Evolutionary conservation across 2,113 vertebrate genomes (phyloP).

Genomic region (Parus major): DNA sequence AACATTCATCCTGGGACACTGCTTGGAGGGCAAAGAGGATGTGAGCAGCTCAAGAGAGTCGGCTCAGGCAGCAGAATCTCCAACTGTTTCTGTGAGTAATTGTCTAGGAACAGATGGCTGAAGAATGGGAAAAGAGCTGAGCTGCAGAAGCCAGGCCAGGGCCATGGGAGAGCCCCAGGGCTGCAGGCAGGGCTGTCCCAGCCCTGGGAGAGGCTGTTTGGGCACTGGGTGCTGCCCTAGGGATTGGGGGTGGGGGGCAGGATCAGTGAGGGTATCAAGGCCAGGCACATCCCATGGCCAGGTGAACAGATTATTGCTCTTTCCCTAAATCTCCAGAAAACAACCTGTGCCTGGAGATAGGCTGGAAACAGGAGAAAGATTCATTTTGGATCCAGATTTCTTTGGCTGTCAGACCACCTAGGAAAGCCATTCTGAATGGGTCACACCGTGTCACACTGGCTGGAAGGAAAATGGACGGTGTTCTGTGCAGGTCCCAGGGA

Average conservation of each 20-base stretch:
- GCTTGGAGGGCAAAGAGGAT: background rate
- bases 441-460: background rate
- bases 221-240: rapidly evolving
- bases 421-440: background rate
- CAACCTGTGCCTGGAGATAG: background rate
- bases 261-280: background rate
- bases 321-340: background rate
- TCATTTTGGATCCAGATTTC: too few relatives aligned
- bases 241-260: background rate
- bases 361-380: background rate
- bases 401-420: background rate
- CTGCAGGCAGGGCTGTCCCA: background rate
- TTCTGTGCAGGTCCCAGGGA: background rate
- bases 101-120: background rate
- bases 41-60: background rate
- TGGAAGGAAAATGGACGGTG: rapidly evolving
- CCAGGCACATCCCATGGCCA: too few relatives aligned
- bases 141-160: background rate
- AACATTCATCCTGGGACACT: background rate
- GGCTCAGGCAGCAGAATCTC: background rate
- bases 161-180: rapidly evolving
- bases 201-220: rapidly evolving
- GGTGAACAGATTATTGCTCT: background rate
- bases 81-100: background rate
- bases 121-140: background rate